Evolutionary conservation across 2,113 vertebrate species (phyloP).

Genomic region (Falcunculus frontatus): DNA sequence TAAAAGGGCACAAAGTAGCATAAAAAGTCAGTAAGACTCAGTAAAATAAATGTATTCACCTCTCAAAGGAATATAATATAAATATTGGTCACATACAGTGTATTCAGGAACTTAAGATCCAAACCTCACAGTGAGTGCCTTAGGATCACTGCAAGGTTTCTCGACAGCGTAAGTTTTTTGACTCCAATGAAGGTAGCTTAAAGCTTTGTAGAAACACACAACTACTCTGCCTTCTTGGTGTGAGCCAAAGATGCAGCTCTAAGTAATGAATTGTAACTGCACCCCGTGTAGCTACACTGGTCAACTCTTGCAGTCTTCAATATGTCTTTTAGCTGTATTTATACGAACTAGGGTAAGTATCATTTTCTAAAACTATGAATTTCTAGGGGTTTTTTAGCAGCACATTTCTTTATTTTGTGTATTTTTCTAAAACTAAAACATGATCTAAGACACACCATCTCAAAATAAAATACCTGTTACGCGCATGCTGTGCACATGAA

Average conservation of each 20-base stretch:
- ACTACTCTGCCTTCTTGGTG: background rate
- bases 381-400: background rate
- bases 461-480: background rate
- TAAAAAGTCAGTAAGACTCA: background rate
- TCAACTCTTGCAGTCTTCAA: background rate
- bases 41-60: background rate
- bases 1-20: background rate
- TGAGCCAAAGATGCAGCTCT: background rate
- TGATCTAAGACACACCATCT: background rate
- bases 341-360: background rate
- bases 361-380: background rate
- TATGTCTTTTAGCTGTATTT: background rate
- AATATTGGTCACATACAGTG: background rate
- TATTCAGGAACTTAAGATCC: background rate
- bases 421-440: background rate
- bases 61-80: background rate
- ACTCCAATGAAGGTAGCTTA: background rate
- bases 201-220: background rate
- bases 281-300: accelerated
- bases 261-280: background rate
- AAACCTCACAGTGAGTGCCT: background rate
- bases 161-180: background rate
- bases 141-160: background rate
- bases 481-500: background rate
- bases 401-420: background rate